A percentile compares a stretch with the other conserved stretches of the same genome.
Evolutionary conservation across 2,888 invertebrate species (phyloP).

Genomic region (Plutella xylostella): DNA sequence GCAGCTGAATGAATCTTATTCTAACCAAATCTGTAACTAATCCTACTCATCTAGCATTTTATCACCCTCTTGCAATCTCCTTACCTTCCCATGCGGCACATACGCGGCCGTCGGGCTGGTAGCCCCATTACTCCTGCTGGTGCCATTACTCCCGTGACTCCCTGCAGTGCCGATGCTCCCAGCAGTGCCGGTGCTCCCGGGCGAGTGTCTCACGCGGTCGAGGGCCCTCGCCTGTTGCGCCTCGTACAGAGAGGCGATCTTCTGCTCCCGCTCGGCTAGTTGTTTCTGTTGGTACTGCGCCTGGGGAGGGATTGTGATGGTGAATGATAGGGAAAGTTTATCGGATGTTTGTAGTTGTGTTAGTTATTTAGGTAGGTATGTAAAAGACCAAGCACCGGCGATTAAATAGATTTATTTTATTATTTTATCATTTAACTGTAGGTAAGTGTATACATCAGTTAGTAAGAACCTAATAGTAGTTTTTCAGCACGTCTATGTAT

Average conservation of each 20-base stretch:
- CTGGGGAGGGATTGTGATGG: too few relatives aligned
- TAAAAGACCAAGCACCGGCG: background rate
- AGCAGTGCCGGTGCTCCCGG: conserved; percentile 25
- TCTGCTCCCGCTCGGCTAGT: conserved; percentile 83
- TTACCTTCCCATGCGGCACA: conserved; percentile 6
- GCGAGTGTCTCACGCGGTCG: conserved; percentile 52
- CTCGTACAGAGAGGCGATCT: conserved; percentile 76
- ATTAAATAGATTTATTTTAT: too few relatives aligned
- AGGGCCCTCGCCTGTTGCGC: conserved; percentile 73
- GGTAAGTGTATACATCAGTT: too few relatives aligned
- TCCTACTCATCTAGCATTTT: too few relatives aligned
- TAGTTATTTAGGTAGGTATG: background rate
- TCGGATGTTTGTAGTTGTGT: background rate
- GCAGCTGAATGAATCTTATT: too few relatives aligned
- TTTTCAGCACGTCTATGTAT: too few relatives aligned
- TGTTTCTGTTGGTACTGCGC: conserved; percentile 87
- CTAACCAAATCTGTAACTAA: too few relatives aligned
- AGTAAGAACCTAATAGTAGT: too few relatives aligned
- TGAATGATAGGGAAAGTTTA: too few relatives aligned
- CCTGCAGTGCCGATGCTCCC: conserved; percentile 6
- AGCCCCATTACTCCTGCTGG: background rate
- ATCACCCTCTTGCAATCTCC: too few relatives aligned
- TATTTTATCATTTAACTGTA: too few relatives aligned
- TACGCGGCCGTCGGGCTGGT: conserved; percentile 2
- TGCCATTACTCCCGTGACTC: too few relatives aligned